These are phyloP conservation scores for Ctenodactylus gundi DNA, from an alignment of 2,113 vertebrate genomes.

Conservation along the genomic window DNA sequence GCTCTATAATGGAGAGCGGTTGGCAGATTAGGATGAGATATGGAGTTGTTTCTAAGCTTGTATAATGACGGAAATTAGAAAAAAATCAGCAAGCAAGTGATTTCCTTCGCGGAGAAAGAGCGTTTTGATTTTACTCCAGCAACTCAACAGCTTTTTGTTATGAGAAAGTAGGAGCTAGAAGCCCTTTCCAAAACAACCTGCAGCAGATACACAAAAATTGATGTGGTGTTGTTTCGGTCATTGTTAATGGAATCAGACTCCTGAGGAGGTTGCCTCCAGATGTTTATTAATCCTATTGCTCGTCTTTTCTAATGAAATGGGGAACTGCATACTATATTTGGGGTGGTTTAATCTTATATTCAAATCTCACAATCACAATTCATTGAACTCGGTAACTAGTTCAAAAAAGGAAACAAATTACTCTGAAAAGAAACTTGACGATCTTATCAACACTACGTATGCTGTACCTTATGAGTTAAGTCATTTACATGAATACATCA, in stretches of 20 bases:
- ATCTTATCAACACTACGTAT: neutral
- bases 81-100: constrained; percentile 23
- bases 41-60: constrained; percentile 20
- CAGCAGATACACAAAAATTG: neutral
- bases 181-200: neutral
- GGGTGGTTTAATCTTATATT: neutral
- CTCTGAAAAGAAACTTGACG: neutral
- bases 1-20: neutral
- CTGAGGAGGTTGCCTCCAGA: neutral
- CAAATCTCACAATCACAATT: neutral
- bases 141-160: constrained; percentile 23
- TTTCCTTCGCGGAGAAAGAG: constrained; percentile 12
- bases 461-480: neutral
- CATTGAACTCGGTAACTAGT: neutral
- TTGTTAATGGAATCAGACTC: neutral
- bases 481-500: neutral
- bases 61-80: constrained; percentile 15
- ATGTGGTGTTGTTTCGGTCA: neutral
- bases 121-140: constrained; percentile 9
- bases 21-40: constrained; percentile 46
- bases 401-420: neutral
- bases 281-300: neutral
- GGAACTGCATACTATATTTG: neutral
- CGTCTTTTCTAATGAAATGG: constrained; percentile 10
- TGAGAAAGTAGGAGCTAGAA: constrained; percentile 6